phyloP scores from a whole-genome alignment of 2,888 invertebrate species.

The Escarpia spicata region DNA sequence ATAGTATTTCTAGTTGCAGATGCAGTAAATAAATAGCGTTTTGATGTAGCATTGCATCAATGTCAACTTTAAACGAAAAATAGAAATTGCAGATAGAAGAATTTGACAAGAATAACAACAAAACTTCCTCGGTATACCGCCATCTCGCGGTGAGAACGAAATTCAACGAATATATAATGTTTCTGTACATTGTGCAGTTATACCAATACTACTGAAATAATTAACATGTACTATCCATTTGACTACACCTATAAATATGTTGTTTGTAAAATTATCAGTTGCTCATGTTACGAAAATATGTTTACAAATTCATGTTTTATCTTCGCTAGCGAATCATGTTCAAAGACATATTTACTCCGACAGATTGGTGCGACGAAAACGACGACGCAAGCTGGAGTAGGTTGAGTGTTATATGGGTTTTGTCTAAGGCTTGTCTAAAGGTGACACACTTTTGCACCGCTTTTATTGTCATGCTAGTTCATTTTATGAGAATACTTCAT shows the following conservation, averaged over 20 bases:
- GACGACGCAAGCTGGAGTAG: constrained; percentile 16
- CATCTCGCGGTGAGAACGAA: neutral
- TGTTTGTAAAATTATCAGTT: neutral
- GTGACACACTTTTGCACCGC: neutral
- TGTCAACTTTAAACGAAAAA: neutral
- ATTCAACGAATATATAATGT: neutral
- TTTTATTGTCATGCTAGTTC: neutral
- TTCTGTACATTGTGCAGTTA: neutral
- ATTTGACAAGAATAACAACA: neutral
- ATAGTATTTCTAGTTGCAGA: neutral
- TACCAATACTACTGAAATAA: neutral
- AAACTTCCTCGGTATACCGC: neutral
- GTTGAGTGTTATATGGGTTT: neutral
- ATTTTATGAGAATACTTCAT: neutral
- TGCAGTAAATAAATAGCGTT: neutral
- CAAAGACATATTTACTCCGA: neutral
- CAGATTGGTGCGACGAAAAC: constrained; percentile 12
- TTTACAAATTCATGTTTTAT: neutral
- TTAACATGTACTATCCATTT: neutral
- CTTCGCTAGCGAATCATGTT: neutral
- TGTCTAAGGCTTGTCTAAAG: neutral
- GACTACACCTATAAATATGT: neutral
- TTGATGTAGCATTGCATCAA: neutral
- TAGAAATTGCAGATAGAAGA: neutral
- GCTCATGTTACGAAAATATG: neutral